Conservation (phyloP, 2,113 vertebrate genomes). For the Patagioenas fasciata region DNA sequence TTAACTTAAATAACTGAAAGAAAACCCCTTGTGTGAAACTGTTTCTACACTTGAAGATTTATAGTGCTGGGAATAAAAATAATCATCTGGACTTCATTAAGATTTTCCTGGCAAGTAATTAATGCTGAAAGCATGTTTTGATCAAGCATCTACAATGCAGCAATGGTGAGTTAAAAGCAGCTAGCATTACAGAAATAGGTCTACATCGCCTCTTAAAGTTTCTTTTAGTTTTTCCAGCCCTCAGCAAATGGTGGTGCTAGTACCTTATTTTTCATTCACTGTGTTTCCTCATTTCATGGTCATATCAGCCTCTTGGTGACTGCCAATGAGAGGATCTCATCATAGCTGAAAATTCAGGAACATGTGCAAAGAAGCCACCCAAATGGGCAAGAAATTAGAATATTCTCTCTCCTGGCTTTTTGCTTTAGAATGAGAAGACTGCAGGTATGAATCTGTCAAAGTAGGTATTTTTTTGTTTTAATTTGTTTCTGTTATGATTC, state of each 20-base stretch:
- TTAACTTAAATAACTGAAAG: neutral
- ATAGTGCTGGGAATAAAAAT: constrained; percentile 45
- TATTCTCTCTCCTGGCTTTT: constrained; percentile 45
- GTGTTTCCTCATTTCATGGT: constrained; percentile 78
- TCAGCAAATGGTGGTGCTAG: constrained; percentile 84
- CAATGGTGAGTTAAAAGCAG: constrained; percentile 5
- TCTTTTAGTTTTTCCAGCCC: constrained; percentile 70
- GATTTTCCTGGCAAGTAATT: constrained; percentile 50
- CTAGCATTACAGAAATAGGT: neutral
- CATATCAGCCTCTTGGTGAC: constrained; percentile 74
- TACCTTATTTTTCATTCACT: constrained; percentile 77
- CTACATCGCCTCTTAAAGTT: constrained; percentile 15
- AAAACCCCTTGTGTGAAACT: neutral
- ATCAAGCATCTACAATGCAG: neutral
- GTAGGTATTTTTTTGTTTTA: constrained; percentile 63
- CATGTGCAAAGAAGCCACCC: constrained; percentile 73
- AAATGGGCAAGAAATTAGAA: constrained; percentile 68
- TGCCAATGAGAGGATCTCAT: constrained; percentile 72
- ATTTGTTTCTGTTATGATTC: constrained; percentile 40
- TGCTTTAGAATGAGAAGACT: constrained; percentile 71
- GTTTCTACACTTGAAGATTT: constrained; percentile 16
- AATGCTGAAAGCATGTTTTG: constrained; percentile 28
- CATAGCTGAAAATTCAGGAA: constrained; percentile 79
- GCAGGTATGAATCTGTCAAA: constrained; percentile 69
- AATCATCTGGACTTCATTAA: constrained; percentile 34